phyloP scores from a whole-genome alignment of 2,113 vertebrate genomes.

The Osmerus eperlanus region DNA sequence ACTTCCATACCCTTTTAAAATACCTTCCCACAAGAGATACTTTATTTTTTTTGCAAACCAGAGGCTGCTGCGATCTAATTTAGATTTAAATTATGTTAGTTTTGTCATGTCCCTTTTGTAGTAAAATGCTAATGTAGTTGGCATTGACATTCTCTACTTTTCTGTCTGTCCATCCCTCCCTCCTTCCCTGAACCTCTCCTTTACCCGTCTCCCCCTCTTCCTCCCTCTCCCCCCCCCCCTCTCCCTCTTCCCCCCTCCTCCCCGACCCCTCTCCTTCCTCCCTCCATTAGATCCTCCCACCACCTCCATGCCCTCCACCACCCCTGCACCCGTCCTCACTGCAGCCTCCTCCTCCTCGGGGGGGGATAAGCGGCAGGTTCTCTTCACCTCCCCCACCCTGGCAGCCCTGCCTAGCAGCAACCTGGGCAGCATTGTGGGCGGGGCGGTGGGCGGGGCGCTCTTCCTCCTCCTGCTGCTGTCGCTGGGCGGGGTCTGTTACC shows the following conservation, averaged over 20 bases:
- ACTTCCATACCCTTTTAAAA: not conserved
- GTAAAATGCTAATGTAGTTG: conserved; percentile 78
- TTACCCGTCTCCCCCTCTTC: conserved; percentile 74
- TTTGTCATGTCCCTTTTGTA: conserved; percentile 75
- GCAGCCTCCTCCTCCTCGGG: conserved; percentile 80
- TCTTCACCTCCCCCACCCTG: conserved; percentile 86
- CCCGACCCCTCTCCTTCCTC: conserved; percentile 84
- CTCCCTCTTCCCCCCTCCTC: conserved; percentile 83
- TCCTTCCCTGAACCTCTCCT: conserved; percentile 77
- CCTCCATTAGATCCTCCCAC: conserved; percentile 98
- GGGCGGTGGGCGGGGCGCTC: conserved; percentile 91
- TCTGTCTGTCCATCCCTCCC: conserved; percentile 85
- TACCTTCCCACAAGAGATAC: not conserved
- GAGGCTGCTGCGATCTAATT: conserved; percentile 34
- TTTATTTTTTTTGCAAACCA: conserved; percentile 16
- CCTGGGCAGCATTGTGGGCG: conserved; percentile 89
- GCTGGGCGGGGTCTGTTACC: conserved; percentile 83
- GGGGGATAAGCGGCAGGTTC: conserved; percentile 76
- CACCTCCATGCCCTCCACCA: conserved; percentile 89
- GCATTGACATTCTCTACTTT: conserved; percentile 93
- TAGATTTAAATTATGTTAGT: conserved; percentile 41
- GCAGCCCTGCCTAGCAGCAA: conserved; percentile 86
- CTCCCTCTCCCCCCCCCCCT: conserved; percentile 80
- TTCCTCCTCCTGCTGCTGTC: conserved; percentile 88
- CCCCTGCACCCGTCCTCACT: conserved; percentile 86